Conservation (phyloP, 1,140 invertebrate species). For the Drosophila virilis region DNA sequence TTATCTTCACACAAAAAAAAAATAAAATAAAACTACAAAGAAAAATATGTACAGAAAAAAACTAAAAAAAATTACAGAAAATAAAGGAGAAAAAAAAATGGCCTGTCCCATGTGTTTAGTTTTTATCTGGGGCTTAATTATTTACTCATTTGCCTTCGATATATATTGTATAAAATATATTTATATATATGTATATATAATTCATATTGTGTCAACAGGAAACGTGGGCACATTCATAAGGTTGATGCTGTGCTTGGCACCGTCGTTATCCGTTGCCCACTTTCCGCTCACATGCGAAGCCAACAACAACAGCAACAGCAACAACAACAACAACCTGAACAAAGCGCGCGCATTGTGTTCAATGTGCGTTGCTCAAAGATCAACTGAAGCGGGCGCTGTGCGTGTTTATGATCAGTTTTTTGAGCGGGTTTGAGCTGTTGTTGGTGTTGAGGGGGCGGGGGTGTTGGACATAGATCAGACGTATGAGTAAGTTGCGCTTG, state of each 20-base stretch:
- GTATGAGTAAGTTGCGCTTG: conserved; percentile 6
- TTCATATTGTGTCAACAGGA: conserved; percentile 64
- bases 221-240: conserved; percentile 66
- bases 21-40: neutral
- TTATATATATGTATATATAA: conserved; percentile 5
- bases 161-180: conserved; percentile 15
- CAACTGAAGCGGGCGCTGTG: conserved; percentile 31
- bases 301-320: neutral
- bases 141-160: conserved; percentile 51
- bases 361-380: conserved; percentile 52
- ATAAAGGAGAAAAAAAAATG: conserved; percentile 5
- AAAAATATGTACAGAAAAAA: neutral
- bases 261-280: conserved; percentile 45
- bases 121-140: conserved; percentile 52
- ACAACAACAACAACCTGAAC: conserved; percentile 35
- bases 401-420: neutral
- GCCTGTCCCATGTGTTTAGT: conserved; percentile 12
- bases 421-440: neutral
- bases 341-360: conserved; percentile 65
- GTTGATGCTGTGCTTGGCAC: conserved; percentile 59
- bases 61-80: neutral
- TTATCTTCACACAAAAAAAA: conserved; percentile 17
- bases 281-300: conserved; percentile 53
- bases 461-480: too few relatives aligned
- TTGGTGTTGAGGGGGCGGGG: neutral